A percentile compares a stretch with the other conserved stretches of the same genome.
These are phyloP conservation scores for Leptinotarsa tumamoca DNA, from an alignment of 2,888 invertebrate species.

Conservation along the genomic window DNA sequence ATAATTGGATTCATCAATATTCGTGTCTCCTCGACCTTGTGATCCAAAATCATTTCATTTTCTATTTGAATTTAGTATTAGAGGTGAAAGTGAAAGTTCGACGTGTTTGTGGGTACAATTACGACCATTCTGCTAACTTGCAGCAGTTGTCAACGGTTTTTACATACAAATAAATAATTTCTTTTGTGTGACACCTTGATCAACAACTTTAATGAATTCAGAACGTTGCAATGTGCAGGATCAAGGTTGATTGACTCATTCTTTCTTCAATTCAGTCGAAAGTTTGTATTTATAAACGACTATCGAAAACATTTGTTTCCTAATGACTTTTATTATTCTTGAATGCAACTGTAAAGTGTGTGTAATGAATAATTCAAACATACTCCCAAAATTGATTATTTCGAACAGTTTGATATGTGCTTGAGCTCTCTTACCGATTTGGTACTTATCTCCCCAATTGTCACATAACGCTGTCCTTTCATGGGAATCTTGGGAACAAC, in stretches of 20 bases:
- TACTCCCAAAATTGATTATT: no score
- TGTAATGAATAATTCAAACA: no score
- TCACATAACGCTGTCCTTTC: no score
- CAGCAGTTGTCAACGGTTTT: neutral
- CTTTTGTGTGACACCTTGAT: conserved; percentile 1
- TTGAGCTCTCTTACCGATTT: no score
- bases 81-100: conserved; percentile 20
- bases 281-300: neutral
- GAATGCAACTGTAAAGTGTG: no score
- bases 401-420: no score
- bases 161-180: conserved; percentile 16
- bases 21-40: conserved; percentile 6
- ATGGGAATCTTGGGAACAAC: no score
- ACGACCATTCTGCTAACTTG: neutral
- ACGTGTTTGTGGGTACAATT: conserved; percentile 7
- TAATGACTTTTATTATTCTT: no score
- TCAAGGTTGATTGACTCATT: neutral
- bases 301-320: no score
- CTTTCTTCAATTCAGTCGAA: neutral
- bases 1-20: neutral
- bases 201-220: neutral
- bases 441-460: no score
- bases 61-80: conserved; percentile 15
- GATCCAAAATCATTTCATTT: conserved; percentile 7
- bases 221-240: neutral